Conservation (phyloP, 2,888 invertebrate species). For the Frankliniella fusca region DNA sequence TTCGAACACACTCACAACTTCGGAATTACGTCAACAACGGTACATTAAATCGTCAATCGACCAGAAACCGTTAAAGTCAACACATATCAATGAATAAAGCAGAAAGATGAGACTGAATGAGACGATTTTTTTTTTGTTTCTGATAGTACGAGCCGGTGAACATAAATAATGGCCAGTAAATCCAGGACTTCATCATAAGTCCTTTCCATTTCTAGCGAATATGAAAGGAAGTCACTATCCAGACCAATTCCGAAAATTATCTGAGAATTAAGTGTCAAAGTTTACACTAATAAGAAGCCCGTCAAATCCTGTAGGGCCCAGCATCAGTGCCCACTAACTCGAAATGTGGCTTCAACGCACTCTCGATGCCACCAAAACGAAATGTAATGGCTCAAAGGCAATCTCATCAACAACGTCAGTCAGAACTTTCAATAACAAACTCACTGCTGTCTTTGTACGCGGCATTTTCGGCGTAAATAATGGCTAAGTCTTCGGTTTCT, state of each 20-base stretch:
- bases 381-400: neutral
- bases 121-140: neutral
- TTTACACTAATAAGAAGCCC: neutral
- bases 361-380: neutral
- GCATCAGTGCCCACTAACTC: neutral
- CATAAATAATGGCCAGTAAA: neutral
- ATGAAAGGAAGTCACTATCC: neutral
- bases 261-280: neutral
- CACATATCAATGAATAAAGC: neutral
- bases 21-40: neutral
- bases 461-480: slow-evolving; percentile 45
- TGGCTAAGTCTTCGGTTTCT: slow-evolving; percentile 37
- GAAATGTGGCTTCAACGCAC: neutral
- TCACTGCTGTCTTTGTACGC: slow-evolving; percentile 48
- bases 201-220: neutral
- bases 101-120: neutral
- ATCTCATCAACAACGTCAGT: neutral
- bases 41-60: neutral
- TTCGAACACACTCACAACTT: neutral
- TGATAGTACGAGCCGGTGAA: neutral
- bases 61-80: neutral
- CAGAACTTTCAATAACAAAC: slow-evolving; percentile 40
- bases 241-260: neutral
- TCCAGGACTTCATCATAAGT: neutral
- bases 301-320: neutral